Evolutionary conservation across 23 tunicate species (phyloP), one percentile per base, ranked within the genome.

Genomic region (Phallusia fumigata): DNA sequence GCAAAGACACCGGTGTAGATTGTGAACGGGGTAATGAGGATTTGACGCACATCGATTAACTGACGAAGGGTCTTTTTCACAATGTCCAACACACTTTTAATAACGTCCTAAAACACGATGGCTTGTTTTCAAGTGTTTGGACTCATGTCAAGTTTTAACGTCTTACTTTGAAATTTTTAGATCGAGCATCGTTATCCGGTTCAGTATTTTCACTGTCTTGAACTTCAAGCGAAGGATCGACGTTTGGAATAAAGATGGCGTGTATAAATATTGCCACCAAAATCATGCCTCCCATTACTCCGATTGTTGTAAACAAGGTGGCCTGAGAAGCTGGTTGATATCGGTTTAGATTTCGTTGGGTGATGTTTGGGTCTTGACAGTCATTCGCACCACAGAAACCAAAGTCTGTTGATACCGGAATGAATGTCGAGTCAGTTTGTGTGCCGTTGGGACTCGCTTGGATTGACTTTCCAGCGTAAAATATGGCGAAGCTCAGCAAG

Each of bases 1-100:
- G 80, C 26, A 18, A 88, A 45, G 28, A 88, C 40, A 19, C 94
- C 94, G 73, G 47, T 52, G 76, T 89, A 89, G 21, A 84, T 35
- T 0, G 85, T 52, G 32, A 84, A 79, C 24, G 88, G 88, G 15
- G 82, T 53, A 3, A 84, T 10, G 30, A 89, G 84, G 45, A 80
- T 58, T 51, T 89, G 94, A 31, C 74, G 73, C 2, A 85, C 85
- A 30, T 79, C 35, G 76, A 81, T 28, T 18, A 89, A 18, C 58
- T 84, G 88, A 32, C 73, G 75, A 33, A 82, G 35, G 2, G 82
- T 87, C 36, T 58, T 76, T 34, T 76, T 81, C 32, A 84, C 52
- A 30, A 49, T 53, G 15, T 22, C 28, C 26, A 58, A 58, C 69
- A 58, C 28, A 58, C 69, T 1, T 58, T 40, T 5, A 40, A 40